phyloP scores from a whole-genome alignment of 2,113 vertebrate genomes.

The Sporophila hypoxantha region DNA sequence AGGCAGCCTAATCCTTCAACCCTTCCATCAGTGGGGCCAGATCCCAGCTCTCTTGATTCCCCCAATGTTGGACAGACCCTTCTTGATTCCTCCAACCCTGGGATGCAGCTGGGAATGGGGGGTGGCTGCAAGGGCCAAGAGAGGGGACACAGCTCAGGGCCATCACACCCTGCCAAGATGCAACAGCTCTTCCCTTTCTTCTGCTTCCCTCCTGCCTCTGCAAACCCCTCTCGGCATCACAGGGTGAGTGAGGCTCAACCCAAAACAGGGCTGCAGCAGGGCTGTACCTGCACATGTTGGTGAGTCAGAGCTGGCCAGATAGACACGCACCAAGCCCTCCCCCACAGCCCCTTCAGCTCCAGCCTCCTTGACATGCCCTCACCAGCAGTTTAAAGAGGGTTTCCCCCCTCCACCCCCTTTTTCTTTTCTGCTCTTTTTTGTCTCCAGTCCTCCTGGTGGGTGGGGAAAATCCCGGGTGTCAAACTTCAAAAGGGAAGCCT shows the following conservation, averaged over 20 bases:
- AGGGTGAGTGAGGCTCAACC: fast-evolving
- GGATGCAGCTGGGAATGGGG: neutral
- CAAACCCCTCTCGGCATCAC: neutral
- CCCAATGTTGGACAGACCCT: neutral
- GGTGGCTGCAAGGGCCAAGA: neutral
- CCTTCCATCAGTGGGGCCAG: neutral
- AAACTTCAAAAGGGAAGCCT: constrained; percentile 71
- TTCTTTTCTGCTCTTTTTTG: constrained; percentile 3
- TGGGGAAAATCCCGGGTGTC: constrained; percentile 69
- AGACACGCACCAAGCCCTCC: neutral
- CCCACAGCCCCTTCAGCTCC: constrained; percentile 15
- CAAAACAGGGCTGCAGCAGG: neutral
- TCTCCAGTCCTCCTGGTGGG: constrained; percentile 46
- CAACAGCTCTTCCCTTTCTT: neutral
- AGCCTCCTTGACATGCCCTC: neutral
- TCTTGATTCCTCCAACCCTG: neutral
- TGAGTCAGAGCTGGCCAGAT: constrained; percentile 14
- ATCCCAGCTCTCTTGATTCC: neutral
- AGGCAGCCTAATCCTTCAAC: neutral
- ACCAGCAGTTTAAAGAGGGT: constrained; percentile 29
- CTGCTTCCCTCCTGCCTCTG: neutral
- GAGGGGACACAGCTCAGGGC: neutral
- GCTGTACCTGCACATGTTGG: neutral
- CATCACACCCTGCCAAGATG: neutral
- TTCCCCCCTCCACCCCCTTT: neutral